Conservation (phyloP, 2,888 invertebrate genomes). For the Tenthredo scrophulariae region DNA sequence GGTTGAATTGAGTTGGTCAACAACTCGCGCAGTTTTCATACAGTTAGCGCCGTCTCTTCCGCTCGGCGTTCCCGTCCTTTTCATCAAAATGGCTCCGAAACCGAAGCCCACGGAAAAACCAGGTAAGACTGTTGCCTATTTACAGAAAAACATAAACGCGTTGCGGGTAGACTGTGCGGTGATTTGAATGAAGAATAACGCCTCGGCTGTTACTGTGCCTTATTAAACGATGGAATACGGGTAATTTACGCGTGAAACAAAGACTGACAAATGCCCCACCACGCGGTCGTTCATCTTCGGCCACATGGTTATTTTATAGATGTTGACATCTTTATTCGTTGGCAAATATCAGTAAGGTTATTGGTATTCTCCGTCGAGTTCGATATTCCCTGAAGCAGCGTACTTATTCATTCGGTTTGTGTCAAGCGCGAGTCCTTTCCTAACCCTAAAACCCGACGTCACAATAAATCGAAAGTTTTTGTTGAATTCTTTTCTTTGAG, state of each 20-base stretch:
- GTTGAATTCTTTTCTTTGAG: background rate
- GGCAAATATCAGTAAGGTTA: background rate
- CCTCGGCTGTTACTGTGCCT: background rate
- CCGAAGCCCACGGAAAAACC: slow-evolving; percentile 89
- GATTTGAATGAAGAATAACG: background rate
- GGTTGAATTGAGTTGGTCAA: background rate
- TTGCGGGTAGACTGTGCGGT: slow-evolving; percentile 13
- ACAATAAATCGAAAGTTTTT: background rate
- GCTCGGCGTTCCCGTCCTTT: slow-evolving; percentile 69
- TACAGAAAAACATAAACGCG: slow-evolving; percentile 32
- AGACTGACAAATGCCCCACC: slow-evolving; percentile 26
- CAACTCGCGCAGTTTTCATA: slow-evolving; percentile 7
- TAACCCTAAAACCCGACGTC: slow-evolving; percentile 45
- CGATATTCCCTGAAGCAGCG: background rate
- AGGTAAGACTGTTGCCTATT: slow-evolving; percentile 81
- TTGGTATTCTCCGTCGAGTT: background rate
- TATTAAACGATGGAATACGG: background rate
- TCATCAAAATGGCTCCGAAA: slow-evolving; percentile 92
- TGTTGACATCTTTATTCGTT: background rate
- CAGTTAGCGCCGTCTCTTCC: slow-evolving; percentile 50
- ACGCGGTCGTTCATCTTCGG: slow-evolving; percentile 35
- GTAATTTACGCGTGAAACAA: background rate
- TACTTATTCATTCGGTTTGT: background rate
- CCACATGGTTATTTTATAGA: slow-evolving; percentile 42
- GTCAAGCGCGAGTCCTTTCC: background rate